phyloP scores from a whole-genome alignment of 2,888 invertebrate genomes.

The Lithodes maja region DNA sequence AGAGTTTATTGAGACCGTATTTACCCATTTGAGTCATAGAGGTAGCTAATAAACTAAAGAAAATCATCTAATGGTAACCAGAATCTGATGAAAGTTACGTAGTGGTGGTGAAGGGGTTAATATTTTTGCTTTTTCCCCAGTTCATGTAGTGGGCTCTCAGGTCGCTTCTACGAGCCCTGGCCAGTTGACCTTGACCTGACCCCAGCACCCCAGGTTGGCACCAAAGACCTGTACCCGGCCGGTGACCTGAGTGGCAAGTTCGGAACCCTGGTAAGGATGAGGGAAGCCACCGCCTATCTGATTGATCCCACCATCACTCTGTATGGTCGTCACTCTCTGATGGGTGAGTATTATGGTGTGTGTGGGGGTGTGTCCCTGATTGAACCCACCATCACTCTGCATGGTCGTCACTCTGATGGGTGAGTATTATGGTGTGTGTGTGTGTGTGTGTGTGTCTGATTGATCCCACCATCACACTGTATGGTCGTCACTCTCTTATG shows the following conservation, averaged over 20 bases:
- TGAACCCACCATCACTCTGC: slow-evolving; percentile 33
- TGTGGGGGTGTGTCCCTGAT: neutral
- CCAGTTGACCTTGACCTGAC: slow-evolving; percentile 80
- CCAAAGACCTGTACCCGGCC: slow-evolving; percentile 89
- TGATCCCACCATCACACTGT: too few species aligned
- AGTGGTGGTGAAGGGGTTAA: too few species aligned
- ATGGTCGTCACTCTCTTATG: too few species aligned
- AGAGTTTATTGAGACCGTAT: too few species aligned
- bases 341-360: slow-evolving; percentile 4
- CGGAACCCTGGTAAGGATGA: slow-evolving; percentile 82
- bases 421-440: too few species aligned
- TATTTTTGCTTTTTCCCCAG: neutral
- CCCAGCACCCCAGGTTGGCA: slow-evolving; percentile 81
- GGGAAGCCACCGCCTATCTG: slow-evolving; percentile 25
- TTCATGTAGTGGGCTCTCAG: slow-evolving; percentile 40
- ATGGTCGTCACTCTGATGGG: slow-evolving; percentile 29
- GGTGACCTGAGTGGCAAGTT: slow-evolving; percentile 92
- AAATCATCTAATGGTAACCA: too few species aligned
- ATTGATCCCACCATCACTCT: slow-evolving; percentile 37
- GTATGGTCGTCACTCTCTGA: slow-evolving; percentile 29
- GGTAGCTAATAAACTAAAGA: too few species aligned
- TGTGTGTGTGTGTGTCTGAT: too few species aligned
- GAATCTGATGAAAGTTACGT: too few species aligned
- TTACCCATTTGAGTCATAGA: too few species aligned
- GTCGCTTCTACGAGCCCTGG: slow-evolving; percentile 83